A percentile compares a stretch with the other conserved stretches of the same genome.
These are phyloP conservation scores for Poicephalus meyeri DNA, from an alignment of 2,113 vertebrate species.

Conservation along the genomic window DNA sequence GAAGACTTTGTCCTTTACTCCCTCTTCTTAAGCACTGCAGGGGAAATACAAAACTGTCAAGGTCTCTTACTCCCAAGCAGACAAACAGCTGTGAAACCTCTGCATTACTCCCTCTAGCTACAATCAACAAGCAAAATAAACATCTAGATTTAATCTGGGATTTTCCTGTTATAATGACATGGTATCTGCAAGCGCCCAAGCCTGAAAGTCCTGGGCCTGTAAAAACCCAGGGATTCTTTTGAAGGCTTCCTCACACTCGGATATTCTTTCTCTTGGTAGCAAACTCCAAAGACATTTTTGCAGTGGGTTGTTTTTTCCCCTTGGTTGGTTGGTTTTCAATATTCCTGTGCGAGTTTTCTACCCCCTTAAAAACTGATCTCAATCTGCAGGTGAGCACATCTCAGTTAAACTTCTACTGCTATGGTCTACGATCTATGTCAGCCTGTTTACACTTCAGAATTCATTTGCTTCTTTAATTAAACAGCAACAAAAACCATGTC, in stretches of 20 bases:
- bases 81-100: background rate
- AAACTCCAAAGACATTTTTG: background rate
- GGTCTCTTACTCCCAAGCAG: background rate
- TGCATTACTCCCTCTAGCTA: background rate
- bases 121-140: background rate
- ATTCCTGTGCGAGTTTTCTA: background rate
- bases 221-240: background rate
- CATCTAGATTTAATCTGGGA: background rate
- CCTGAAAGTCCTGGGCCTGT: background rate
- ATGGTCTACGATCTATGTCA: background rate
- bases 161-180: background rate
- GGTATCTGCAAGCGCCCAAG: background rate
- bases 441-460: background rate
- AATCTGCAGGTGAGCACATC: background rate
- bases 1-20: fast-evolving
- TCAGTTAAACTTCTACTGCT: background rate
- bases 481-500: background rate
- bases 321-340: background rate
- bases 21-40: background rate
- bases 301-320: background rate
- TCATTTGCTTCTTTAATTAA: background rate
- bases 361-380: background rate
- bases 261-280: background rate
- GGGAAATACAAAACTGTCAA: background rate
- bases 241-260: background rate